Base-by-base conservation (phyloP, 92 coral and sea anemone genomes). In the Parazoanthus darwini region DNA sequence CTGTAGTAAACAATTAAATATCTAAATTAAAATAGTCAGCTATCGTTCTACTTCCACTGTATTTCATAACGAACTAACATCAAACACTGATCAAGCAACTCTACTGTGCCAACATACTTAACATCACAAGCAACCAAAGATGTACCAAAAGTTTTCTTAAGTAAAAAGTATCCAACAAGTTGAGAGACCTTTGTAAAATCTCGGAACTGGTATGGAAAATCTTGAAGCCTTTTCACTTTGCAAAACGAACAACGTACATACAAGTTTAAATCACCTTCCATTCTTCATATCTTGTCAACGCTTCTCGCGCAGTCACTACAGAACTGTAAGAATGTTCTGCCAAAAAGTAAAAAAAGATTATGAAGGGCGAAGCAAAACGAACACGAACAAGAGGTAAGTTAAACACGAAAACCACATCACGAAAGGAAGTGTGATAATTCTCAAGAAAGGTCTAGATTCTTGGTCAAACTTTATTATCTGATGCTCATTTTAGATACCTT, bases 201-300 rank as follows among this genome's bases (percentile, higher is more conserved):
- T 46, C 11, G 8, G 51, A 46, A 9, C 51, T 46, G 51, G 51
- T 9, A 46, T 0, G 51, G 51, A 39, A 46, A 46, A 46, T 5
- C 51, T 46, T 46, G 9, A 46, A 46, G 51, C 51, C 51, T 46
- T 9, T 46, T 46, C 51, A 39, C 3, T 46, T 46, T 66, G n/a
- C 71, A 66, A 67, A 67, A 22, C 2, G 10, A 26, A 1, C 8
- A 22, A 7, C 16, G 74, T 23, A 23, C 74, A 67, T n/a, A 26
- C 0, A 13, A 3, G 0, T 35, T 29, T 82, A 13, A 16, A 46
- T 46, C 51, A 84, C 87, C 87, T 84, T 84, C 87, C 87, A 84
- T 68, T 84, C 87, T 44, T 84, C 87, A 71, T 84, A 84, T 54
- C 56, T 84, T 71, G 79, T 46, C 25, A 84, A n/a, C 7, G 87